A percentile compares a stretch with the other conserved stretches of the same genome.
phyloP scores from a whole-genome alignment of 2,797 vertebrate species.

The Propithecus perrieri region DNA sequence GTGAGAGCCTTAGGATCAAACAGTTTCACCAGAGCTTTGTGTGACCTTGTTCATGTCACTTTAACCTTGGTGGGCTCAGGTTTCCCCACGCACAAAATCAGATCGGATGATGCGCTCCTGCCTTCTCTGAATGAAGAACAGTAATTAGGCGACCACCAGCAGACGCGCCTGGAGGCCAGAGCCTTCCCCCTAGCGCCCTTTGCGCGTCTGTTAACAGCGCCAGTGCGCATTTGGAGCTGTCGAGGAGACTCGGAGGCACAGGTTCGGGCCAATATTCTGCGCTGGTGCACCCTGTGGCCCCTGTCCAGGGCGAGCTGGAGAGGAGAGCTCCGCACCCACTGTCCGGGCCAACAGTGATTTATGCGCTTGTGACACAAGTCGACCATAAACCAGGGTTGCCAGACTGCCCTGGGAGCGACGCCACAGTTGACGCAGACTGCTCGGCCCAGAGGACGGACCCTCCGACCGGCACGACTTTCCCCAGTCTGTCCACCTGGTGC shows the following conservation, averaged over 20 bases:
- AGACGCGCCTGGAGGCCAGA: neutral
- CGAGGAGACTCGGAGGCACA: neutral
- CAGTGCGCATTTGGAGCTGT: too few relatives aligned
- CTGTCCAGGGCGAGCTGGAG: too few relatives aligned
- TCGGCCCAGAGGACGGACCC: too few relatives aligned
- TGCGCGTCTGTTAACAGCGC: neutral
- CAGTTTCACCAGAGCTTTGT: neutral
- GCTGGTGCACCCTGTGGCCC: accelerated
- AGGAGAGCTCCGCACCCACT: neutral
- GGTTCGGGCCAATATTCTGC: neutral
- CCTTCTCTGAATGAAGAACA: neutral
- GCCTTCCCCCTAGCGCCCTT: too few relatives aligned
- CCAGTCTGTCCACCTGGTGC: neutral
- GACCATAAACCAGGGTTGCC: neutral
- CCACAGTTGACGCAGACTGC: neutral
- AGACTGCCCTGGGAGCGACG: neutral
- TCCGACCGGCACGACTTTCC: neutral
- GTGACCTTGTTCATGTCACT: neutral
- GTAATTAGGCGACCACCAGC: neutral
- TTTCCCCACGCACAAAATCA: neutral
- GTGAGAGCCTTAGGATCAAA: neutral
- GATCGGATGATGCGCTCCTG: neutral
- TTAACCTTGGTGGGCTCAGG: neutral
- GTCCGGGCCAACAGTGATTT: neutral
- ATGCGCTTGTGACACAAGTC: neutral